Evolutionary conservation across 2,888 invertebrate species (phyloP), one percentile per base, ranked within the genome.

Genomic region (Sminthurides aquaticus): DNA sequence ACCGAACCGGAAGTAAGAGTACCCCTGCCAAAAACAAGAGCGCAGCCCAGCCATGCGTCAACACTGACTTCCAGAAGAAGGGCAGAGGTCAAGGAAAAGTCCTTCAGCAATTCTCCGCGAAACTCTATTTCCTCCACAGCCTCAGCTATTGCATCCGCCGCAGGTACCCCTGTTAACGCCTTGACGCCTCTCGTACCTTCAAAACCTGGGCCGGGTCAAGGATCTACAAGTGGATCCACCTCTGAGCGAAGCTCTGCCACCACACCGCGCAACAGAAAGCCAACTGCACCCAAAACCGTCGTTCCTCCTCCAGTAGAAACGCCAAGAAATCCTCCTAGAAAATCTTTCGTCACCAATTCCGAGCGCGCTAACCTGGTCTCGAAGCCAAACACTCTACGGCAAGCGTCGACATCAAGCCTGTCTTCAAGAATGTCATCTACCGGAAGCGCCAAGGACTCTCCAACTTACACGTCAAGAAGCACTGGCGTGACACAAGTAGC

Each of bases 341-440:
- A 66, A 48, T 56, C 66, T 1, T 74, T 71, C 43, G n/a, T 73
- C 54, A 72, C 71, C 11, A 74, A 74, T 60, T 73, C 73, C 8
- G 74, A 70, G 2, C 68, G 71, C 57, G 74, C 74, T 11, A 73
- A 73, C 48, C 68, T 72, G 34, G 74, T 74, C 3, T 73, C 74
- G 2, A 74, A 73, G 58, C 74, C 74, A 27, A 62, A 54, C 2
- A 34, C 71, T 3, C 52, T 25, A 26, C 24, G 29, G 3, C 48
- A 34, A 11, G 2, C 24, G n/a, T 24, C 29, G 3, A 22, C 34
- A 2, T 57, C 56, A 2, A 56, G 22, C 18, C 5, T 20, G 5
- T 22, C 52, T 8, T 15, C 52, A 20, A 5, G 18, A 52, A 52
- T 22, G 11, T 18, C 5, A 5, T 15, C 52, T 8, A 8, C 11